Base-by-base conservation (phyloP, 2,797 vertebrate genomes). In the Tadarida brasiliensis region DNA sequence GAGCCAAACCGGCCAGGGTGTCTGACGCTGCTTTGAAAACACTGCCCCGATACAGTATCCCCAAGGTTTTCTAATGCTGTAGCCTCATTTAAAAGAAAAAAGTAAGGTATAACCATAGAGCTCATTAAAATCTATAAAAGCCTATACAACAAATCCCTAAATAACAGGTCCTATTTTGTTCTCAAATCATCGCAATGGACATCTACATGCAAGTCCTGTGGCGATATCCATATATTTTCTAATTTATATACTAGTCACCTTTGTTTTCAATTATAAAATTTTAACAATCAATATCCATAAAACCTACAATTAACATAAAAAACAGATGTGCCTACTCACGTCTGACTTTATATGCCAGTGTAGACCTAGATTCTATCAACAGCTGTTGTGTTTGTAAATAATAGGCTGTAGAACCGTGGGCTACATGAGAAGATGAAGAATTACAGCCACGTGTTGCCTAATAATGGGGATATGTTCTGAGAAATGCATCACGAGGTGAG, bases 261-360 rank as follows among this genome's bases (percentile, higher is more conserved):
- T 96, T 89, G 10, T 88, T 96, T 97, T 94, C 73, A 63, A 71
- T 91, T 77, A 93, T 49, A 96, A 61, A 96, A 97, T 57, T 93
- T 88, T 89, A 96, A 88, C n/a, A 33, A 88, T 96, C 87, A 85
- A 94, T 97, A 95, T 92, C 0, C 1, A 98, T 70, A 95, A 77
- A 96, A 96, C 44, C 88, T 95, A 83, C 93, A 95, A 92, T 89
- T 96, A 95, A 82, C 59, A 94, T 35, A 44, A 94, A 96, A 97
- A 78, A 90, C 71, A 78, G 47, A 91, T 96, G 81, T 56, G 1
- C 95, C 82, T 95, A 84, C 17, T 73, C 93, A 8, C 8, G 14
- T 91, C 90, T 47, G 86, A 15, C 1, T 28, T 68, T 73, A 47
- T 28, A 80, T 93, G 70, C 7, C 70, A 70, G 20, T 78, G 33